Conservation (phyloP, 2,888 invertebrate species). For the Linnaemya tessellans region DNA sequence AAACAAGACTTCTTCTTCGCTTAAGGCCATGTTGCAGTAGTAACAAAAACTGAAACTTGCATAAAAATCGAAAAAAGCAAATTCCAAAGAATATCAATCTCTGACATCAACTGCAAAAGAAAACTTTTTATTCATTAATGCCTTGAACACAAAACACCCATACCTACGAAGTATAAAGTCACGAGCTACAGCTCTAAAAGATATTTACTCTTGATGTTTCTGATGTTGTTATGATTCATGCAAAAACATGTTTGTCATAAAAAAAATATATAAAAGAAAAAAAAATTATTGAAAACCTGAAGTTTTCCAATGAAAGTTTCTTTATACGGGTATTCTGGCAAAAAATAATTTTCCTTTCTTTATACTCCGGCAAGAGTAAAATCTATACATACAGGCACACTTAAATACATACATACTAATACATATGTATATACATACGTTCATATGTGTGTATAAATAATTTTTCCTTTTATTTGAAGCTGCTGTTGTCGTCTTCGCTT, state of each 20-base stretch:
- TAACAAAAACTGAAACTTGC: background rate
- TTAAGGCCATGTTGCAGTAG: constrained; percentile 15
- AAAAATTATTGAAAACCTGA: constrained; percentile 36
- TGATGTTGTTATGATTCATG: constrained; percentile 1
- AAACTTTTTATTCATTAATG: constrained; percentile 47
- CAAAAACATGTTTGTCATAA: constrained; percentile 35
- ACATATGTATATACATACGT: too few species aligned
- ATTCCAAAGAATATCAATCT: constrained; percentile 26
- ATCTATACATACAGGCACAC: background rate
- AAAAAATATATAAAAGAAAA: background rate
- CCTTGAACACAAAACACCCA: constrained; percentile 16
- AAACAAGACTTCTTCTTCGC: constrained; percentile 25
- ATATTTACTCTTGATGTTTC: constrained; percentile 2
- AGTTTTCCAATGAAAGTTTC: constrained; percentile 63
- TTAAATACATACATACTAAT: background rate
- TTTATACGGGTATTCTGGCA: constrained; percentile 34
- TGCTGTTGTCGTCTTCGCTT: background rate
- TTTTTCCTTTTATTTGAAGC: constrained; percentile 16
- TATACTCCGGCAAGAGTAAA: background rate
- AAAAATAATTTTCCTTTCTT: constrained; percentile 54
- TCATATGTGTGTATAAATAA: too few species aligned
- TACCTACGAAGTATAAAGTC: background rate
- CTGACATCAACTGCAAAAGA: constrained; percentile 29
- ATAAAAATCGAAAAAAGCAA: background rate
- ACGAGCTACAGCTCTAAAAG: background rate